Evolutionary conservation across 2,888 invertebrate species (phyloP).

Genomic region (Latheticus oryzae): DNA sequence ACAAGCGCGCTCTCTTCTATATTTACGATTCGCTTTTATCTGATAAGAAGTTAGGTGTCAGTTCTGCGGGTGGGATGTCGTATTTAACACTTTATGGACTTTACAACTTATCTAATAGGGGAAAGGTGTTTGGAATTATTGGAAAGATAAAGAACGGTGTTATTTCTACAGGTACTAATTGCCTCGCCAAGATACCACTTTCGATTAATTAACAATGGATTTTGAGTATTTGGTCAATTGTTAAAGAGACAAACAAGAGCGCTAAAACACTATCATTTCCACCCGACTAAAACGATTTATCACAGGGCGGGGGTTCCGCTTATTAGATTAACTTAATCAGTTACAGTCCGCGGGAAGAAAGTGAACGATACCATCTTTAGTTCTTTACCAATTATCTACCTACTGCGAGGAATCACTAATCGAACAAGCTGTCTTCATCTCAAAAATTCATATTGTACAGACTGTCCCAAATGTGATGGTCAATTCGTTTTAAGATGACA

Average conservation of each 20-base stretch:
- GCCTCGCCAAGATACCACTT: too few species aligned
- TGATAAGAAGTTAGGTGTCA: conserved; percentile 58
- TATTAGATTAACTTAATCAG: conserved; percentile 61
- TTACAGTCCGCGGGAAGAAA: conserved; percentile 56
- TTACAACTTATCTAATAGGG: conserved; percentile 54
- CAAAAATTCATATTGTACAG: conserved; percentile 8
- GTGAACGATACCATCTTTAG: conserved; percentile 55
- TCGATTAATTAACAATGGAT: too few species aligned
- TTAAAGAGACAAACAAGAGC: conserved; percentile 42
- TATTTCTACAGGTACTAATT: conserved; percentile 49
- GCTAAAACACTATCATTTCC: conserved; percentile 49
- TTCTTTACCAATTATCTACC: conserved; percentile 59
- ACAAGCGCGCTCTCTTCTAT: conserved; percentile 42
- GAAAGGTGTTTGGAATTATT: conserved; percentile 58
- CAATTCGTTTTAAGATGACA: too few species aligned
- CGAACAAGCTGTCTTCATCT: conserved; percentile 43
- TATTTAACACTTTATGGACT: conserved; percentile 58
- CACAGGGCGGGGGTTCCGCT: conserved; percentile 58
- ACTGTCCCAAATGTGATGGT: not conserved
- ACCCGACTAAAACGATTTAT: conserved; percentile 52
- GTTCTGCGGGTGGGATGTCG: conserved; percentile 56
- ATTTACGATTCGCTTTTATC: conserved; percentile 58
- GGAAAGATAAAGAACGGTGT: conserved; percentile 54
- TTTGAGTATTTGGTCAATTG: too few species aligned
- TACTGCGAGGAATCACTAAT: conserved; percentile 54